Conservation (phyloP, 2,888 invertebrate species). For the Drosophila differens region DNA sequence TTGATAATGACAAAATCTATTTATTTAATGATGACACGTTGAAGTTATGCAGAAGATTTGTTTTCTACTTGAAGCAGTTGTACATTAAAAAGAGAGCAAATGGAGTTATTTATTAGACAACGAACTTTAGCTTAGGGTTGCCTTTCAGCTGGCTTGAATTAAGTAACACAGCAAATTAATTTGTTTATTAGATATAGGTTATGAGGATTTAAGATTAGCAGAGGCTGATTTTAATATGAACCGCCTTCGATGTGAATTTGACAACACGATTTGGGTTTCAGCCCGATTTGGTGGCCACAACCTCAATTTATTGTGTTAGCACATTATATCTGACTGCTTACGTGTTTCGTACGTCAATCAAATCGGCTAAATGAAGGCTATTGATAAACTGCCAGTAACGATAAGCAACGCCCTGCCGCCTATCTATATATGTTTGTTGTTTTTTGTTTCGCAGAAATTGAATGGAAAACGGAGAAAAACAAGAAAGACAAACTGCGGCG, state of each 20-base stretch:
- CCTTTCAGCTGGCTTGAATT: neutral
- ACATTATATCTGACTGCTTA: conserved; percentile 42
- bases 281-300: neutral
- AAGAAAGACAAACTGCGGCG: conserved; percentile 22
- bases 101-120: neutral
- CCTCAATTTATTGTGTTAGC: conserved; percentile 33
- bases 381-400: conserved; percentile 68
- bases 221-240: neutral
- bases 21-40: conserved; percentile 21
- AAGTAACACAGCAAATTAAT: neutral
- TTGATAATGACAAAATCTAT: conserved; percentile 56
- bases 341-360: conserved; percentile 69
- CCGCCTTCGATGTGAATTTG: neutral
- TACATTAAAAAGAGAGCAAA: conserved; percentile 19
- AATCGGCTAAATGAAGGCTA: conserved; percentile 62
- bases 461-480: conserved; percentile 39
- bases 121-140: neutral
- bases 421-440: conserved; percentile 20
- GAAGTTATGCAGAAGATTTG: conserved; percentile 37
- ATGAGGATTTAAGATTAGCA: neutral
- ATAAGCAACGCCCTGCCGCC: conserved; percentile 48
- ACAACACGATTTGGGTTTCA: neutral
- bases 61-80: conserved; percentile 15
- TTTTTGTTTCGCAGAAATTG: conserved; percentile 43
- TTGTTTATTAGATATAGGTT: neutral